phyloP scores from a whole-genome alignment of 2,113 vertebrate species.

The Arizona elegans region DNA sequence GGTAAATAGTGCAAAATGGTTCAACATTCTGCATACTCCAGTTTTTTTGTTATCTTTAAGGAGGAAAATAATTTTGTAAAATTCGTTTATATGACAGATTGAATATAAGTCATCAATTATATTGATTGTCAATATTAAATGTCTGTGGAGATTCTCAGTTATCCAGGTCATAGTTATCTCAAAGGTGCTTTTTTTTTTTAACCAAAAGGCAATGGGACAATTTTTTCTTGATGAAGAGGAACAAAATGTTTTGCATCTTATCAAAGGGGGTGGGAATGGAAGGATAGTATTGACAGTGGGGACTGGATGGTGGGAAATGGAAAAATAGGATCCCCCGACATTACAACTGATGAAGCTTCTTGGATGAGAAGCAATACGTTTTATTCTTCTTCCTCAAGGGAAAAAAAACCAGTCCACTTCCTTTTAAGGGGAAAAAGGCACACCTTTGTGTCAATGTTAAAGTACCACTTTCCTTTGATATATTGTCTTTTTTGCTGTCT shows the following conservation, averaged over 20 bases:
- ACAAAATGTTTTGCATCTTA: not conserved
- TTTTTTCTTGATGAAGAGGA: not conserved
- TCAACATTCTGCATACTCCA: not conserved
- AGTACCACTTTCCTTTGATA: not conserved
- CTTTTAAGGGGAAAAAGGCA: accelerated
- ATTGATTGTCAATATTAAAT: not conserved
- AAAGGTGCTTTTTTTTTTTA: accelerated
- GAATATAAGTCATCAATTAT: not conserved
- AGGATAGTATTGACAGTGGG: not conserved
- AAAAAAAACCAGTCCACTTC: not conserved
- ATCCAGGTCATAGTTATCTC: not conserved
- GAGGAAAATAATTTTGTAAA: not conserved
- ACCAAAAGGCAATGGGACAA: not conserved
- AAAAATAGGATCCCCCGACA: not conserved
- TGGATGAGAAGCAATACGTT: not conserved
- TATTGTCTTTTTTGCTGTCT: not conserved
- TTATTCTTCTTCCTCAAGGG: not conserved
- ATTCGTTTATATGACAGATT: not conserved
- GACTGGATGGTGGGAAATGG: not conserved
- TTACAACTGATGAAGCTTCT: not conserved
- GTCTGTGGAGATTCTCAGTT: not conserved
- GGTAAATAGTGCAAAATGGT: not conserved
- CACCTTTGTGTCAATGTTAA: not conserved
- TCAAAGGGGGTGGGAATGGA: not conserved
- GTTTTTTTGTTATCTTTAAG: not conserved